These are phyloP conservation scores for Lipophrys pholis DNA, from an alignment of 2,113 vertebrate genomes.

Conservation along the genomic window DNA sequence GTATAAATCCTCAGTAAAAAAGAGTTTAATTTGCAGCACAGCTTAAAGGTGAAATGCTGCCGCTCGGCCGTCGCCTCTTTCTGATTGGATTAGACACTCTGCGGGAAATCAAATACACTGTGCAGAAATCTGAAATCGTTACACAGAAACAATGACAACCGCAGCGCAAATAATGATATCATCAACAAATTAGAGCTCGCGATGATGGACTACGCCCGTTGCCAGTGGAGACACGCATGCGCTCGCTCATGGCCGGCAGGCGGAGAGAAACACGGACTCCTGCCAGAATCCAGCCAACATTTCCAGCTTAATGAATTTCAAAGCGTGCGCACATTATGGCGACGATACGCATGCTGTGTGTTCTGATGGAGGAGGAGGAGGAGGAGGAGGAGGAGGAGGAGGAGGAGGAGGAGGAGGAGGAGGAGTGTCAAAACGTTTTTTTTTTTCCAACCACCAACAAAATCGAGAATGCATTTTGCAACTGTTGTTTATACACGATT, in stretches of 20 bases:
- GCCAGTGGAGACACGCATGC: conserved; percentile 1
- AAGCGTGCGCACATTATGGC: conserved; percentile 26
- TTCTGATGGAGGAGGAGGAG: conserved; percentile 15
- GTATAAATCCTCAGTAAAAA: too few relatives aligned
- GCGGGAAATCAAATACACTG: conserved; percentile 7
- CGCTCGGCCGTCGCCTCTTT: not conserved
- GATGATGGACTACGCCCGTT: conserved; percentile 21
- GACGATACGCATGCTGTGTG: conserved; percentile 32
- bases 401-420: conserved; percentile 19
- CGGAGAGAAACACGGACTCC: not conserved
- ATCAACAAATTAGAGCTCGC: conserved; percentile 38
- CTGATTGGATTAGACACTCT: not conserved
- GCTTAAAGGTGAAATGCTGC: too few relatives aligned
- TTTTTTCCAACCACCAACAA: conserved; percentile 21
- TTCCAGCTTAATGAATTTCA: conserved; percentile 47
- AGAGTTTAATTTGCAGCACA: too few relatives aligned
- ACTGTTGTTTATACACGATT: not conserved
- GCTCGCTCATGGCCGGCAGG: conserved; percentile 7
- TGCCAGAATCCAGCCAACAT: conserved; percentile 37
- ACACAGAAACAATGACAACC: conserved; percentile 29
- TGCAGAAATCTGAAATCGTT: conserved; percentile 2
- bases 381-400: conserved; percentile 53
- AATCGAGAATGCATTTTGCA: conserved; percentile 2
- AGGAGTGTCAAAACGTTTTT: conserved; percentile 26
- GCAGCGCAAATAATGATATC: conserved; percentile 25